Evolutionary conservation across 1,140 invertebrate species (phyloP).

Genomic region (Halictus rubicundus): DNA sequence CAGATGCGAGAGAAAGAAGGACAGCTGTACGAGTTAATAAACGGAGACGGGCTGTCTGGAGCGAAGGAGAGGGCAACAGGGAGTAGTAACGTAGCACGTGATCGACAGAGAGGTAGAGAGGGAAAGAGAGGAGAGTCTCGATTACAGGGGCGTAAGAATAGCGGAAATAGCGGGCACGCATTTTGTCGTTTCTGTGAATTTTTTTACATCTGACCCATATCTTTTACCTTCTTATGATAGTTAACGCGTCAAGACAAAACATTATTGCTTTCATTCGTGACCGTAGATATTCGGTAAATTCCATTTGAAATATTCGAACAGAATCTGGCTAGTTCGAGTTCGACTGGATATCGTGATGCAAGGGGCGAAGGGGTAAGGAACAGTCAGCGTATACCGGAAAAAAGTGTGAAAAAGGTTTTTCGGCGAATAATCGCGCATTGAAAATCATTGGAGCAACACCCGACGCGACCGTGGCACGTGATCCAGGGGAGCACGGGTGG

Average conservation of each 20-base stretch:
- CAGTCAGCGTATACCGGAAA: too few relatives aligned
- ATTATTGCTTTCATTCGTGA: too few relatives aligned
- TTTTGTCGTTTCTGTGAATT: background rate
- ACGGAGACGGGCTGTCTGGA: conserved; percentile 39
- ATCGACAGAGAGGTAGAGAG: conserved; percentile 42
- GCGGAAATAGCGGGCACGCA: background rate
- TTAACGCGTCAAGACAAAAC: too few relatives aligned
- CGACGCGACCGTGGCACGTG: background rate
- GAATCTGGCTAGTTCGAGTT: too few relatives aligned
- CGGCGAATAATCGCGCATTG: background rate
- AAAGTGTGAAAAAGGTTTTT: too few relatives aligned
- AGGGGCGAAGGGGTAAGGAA: too few relatives aligned
- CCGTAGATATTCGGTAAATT: too few relatives aligned
- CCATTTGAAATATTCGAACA: too few relatives aligned
- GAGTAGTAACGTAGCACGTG: conserved; percentile 42
- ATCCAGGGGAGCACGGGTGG: conserved; percentile 11
- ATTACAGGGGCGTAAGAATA: conserved; percentile 44
- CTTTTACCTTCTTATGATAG: too few relatives aligned
- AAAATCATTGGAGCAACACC: background rate
- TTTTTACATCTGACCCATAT: too few relatives aligned
- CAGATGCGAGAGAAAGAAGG: conserved; percentile 26
- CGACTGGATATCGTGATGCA: too few relatives aligned
- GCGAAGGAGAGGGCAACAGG: conserved; percentile 31
- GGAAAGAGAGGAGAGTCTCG: conserved; percentile 14
- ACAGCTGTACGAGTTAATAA: conserved; percentile 24